A percentile compares a stretch with the other conserved stretches of the same genome.
These are phyloP conservation scores for Agriopis leucophaearia DNA, from an alignment of 2,888 invertebrate genomes.

Conservation along the genomic window DNA sequence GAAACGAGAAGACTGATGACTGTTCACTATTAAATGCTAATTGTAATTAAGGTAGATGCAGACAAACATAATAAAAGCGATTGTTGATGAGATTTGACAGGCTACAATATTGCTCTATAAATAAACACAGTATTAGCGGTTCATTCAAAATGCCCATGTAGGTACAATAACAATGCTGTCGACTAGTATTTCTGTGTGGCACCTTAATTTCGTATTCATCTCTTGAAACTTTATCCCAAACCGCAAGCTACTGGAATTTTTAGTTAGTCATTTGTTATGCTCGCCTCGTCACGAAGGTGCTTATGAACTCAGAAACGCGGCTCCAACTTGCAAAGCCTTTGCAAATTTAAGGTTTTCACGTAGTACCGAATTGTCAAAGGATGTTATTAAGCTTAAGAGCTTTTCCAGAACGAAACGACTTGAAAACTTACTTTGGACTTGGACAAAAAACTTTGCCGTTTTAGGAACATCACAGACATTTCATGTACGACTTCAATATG, in stretches of 20 bases:
- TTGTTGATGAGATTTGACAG: constrained; percentile 1
- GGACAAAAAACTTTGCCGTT: constrained; percentile 6
- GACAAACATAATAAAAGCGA: background rate
- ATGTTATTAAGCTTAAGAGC: constrained; percentile 27
- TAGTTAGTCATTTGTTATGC: constrained; percentile 32
- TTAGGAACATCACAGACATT: constrained; percentile 11
- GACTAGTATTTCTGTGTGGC: constrained; percentile 14
- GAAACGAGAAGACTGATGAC: too few relatives aligned
- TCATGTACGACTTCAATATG: background rate
- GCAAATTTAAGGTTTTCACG: constrained; percentile 24
- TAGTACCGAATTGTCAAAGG: constrained; percentile 18
- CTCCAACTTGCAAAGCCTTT: constrained; percentile 33
- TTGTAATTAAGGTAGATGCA: background rate
- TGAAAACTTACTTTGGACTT: constrained; percentile 9
- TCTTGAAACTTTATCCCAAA: constrained; percentile 31
- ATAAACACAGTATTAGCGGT: background rate
- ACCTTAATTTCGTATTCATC: constrained; percentile 31
- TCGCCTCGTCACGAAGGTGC: constrained; percentile 31
- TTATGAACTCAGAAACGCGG: constrained; percentile 30
- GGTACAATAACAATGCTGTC: background rate
- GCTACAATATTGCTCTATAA: background rate
- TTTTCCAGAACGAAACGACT: constrained; percentile 16
- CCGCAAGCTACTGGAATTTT: constrained; percentile 33
- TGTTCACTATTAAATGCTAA: too few relatives aligned
- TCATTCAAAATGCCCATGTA: background rate